Evolutionary conservation across 2,888 invertebrate genomes (phyloP), one percentile per base, ranked within the genome.

Genomic region (Oscheius sp.): DNA sequence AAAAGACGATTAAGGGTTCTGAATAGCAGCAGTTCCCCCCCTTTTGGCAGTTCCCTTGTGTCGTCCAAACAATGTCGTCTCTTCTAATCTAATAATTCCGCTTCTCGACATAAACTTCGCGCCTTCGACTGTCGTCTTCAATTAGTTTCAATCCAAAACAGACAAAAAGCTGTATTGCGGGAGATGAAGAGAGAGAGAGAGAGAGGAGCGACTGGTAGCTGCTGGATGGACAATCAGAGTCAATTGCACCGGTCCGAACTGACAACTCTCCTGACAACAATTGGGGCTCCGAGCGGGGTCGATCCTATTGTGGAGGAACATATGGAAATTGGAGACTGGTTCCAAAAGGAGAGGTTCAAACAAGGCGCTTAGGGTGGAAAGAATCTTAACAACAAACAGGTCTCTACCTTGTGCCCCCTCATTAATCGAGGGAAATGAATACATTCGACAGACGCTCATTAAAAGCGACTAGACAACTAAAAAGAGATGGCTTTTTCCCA

Each of bases 31-130:
- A n/a, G n/a, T n/a, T n/a, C n/a, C n/a, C n/a, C n/a, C n/a, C n/a
- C n/a, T n/a, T n/a, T n/a, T n/a, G n/a, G n/a, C n/a, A 27, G 15
- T 27, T 42, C 29, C 45, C 29, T 61, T 61, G 45, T 45, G 42
- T 33, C 34, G 12, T 37, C 42, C 61, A 42, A 61, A 61, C 61
- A 61, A 61, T 45, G 61, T 55, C 39, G 45, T 25, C 17, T 20
- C 34, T 61, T 20, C 61, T 61, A 61, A 61, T 61, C 61, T 61
- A 61, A 61, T 61, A 61, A 61, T 27, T n/a, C 61, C 61, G n/a
- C 55, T n/a, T 25, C 20, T 29, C n/a, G 39, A 37, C 57, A 57
- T 57, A 57, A 57, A 57, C 57, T 57, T 23, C 31, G 29, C 27
- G 15, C 12, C 12, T 10, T 15, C 31, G 6, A 34, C 55, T 17